Percentiles rank a stretch among this genome's conserved stretches.
Evolutionary conservation across 1,140 invertebrate genomes (phyloP).

Genomic region (Oreohelix idahoensis): DNA sequence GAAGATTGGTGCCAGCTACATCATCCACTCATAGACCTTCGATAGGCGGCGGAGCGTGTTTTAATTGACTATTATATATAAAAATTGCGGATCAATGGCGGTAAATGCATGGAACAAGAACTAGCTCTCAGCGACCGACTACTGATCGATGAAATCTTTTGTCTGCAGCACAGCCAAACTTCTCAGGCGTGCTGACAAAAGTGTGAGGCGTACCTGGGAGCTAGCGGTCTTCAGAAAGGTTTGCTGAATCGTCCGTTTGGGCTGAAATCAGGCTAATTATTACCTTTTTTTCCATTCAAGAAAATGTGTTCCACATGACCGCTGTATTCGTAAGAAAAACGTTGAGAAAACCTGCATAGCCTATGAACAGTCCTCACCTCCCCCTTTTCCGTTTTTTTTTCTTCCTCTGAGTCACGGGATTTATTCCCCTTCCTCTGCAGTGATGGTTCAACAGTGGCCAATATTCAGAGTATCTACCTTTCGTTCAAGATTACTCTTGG

Average conservation of each 20-base stretch:
- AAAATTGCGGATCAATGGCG: conserved; percentile 21
- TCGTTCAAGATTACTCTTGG: too few relatives aligned
- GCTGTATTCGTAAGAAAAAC: too few relatives aligned
- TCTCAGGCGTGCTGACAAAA: neutral
- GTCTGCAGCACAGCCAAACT: neutral
- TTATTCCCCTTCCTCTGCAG: too few relatives aligned
- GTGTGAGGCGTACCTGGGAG: neutral
- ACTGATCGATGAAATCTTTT: neutral
- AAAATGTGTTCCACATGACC: too few relatives aligned
- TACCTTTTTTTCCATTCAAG: too few relatives aligned
- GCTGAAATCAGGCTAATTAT: too few relatives aligned
- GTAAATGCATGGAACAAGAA: neutral
- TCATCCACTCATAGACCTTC: neutral
- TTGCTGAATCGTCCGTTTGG: neutral
- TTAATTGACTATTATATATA: conserved; percentile 36
- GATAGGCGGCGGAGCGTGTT: neutral
- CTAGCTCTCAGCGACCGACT: neutral
- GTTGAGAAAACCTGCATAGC: too few relatives aligned
- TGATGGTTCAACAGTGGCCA: too few relatives aligned
- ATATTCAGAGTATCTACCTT: too few relatives aligned
- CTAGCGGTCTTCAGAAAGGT: neutral
- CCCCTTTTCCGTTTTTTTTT: too few relatives aligned
- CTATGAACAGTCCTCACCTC: too few relatives aligned
- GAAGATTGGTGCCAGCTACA: neutral
- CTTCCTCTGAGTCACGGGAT: too few relatives aligned